Base-by-base conservation (phyloP, 2,888 invertebrate genomes). In the Drosophila pseudotakahashii region DNA sequence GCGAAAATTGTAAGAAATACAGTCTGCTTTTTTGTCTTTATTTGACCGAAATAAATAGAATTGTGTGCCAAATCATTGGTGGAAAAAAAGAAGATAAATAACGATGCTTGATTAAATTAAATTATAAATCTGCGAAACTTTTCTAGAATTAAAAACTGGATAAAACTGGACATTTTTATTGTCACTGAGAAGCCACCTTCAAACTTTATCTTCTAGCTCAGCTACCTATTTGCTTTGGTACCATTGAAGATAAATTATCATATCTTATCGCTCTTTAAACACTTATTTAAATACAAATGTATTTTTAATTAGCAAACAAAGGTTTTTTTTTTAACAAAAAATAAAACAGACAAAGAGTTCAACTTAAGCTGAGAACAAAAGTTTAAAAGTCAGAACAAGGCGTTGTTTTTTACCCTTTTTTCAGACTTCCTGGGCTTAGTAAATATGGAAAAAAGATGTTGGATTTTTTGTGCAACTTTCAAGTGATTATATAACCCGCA, bases 401-500 rank as follows among this genome's bases (percentile, higher is more conserved):
- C 26, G 9, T 19, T 36, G 37, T 32, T 57, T 57, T 14, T 11
- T 1, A 16, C 19, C 61, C 58, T 7, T 39, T 45, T 45, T 42
- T 13, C n/a, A 26, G 36, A 34, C 10, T 42, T 61, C 23, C 59
- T 37, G 19, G 36, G 7, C 3, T 41, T 16, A 6, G 41, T 16
- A 30, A 36, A 26, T 23, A 9, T 23, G 7, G 2, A 39, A 53
- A 58, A 58, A 57, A 37, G n/a, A 39, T 58, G 39, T 39, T 7
- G 30, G 30, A 30, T 60, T 44, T 60, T 26, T 34, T 58, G 19
- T 32, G n/a, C 19, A 19, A 39, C 37, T 53, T 44, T 16, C 23
- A 9, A 47, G 14, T 10, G 23, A 61, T 81, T 81, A 77, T 62
- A 64, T 74, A 84, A 84, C 32, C 62, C 62, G 16, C 32, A 47